Percentiles rank a stretch among this genome's conserved stretches.
Evolutionary conservation across 2,113 vertebrate genomes (phyloP).

Genomic region (Brachyistius frenatus): DNA sequence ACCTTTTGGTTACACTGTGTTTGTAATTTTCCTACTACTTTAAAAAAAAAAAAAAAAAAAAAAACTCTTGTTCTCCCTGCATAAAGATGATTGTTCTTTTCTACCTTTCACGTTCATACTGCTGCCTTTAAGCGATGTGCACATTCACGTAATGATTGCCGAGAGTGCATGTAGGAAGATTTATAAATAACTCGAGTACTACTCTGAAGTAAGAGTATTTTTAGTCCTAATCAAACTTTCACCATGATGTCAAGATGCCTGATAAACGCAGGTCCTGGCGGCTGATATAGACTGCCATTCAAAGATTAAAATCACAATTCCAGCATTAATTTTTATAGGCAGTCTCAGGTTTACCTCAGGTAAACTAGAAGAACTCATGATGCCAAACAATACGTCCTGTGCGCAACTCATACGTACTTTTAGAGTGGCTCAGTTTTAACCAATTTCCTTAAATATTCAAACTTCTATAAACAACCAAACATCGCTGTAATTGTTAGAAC

Average conservation of each 20-base stretch:
- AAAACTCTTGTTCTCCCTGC: conserved; percentile 21
- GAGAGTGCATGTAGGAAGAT: conserved; percentile 53
- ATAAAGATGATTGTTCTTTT: conserved; percentile 27
- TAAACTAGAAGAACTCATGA: conserved; percentile 24
- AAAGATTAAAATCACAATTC: conserved; percentile 7
- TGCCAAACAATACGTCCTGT: conserved; percentile 11
- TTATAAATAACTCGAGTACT: conserved; percentile 75
- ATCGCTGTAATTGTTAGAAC: too few relatives aligned
- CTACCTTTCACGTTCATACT: conserved; percentile 25
- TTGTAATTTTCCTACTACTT: conserved; percentile 15
- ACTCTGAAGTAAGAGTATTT: conserved; percentile 66
- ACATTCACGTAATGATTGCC: conserved; percentile 46
- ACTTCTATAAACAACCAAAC: too few relatives aligned
- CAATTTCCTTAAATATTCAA: too few relatives aligned
- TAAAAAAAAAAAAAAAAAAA: conserved; percentile 1
- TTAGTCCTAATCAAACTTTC: conserved; percentile 70
- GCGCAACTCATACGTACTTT: not conserved
- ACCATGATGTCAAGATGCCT: conserved; percentile 28
- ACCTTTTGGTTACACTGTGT: conserved; percentile 30
- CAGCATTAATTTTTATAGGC: not conserved
- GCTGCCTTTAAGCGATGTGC: conserved; percentile 44
- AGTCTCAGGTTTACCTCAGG: not conserved
- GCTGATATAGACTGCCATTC: conserved; percentile 8
- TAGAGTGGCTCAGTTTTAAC: too few relatives aligned
- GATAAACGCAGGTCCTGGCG: conserved; percentile 14